A percentile compares a stretch with the other conserved stretches of the same genome.
phyloP scores from a whole-genome alignment of 2,888 invertebrate species.

The Spisula subtruncata region DNA sequence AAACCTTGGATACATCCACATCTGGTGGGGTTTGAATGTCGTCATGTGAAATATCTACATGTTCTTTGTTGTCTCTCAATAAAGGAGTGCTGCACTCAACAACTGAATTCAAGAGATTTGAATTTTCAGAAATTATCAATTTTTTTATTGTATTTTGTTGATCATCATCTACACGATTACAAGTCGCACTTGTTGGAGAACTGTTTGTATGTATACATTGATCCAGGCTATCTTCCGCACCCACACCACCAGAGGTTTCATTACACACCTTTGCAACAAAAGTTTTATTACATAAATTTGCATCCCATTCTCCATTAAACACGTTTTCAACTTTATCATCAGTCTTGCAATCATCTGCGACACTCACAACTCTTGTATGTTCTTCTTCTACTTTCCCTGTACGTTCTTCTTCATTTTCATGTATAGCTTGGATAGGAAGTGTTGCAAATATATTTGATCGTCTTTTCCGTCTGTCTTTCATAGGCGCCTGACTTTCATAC shows the following conservation, averaged over 20 bases:
- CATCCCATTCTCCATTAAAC: too few species aligned
- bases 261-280: too few species aligned
- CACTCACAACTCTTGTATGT: too few species aligned
- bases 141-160: neutral
- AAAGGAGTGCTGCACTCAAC: neutral
- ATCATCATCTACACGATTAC: neutral
- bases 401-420: conserved; percentile 21
- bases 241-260: too few species aligned
- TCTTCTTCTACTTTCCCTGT: too few species aligned
- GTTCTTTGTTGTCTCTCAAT: neutral
- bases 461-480: conserved; percentile 49
- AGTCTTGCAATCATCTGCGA: too few species aligned
- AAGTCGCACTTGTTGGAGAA: neutral
- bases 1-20: neutral
- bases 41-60: neutral
- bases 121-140: neutral
- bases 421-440: neutral
- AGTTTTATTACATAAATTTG: too few species aligned
- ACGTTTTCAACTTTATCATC: too few species aligned
- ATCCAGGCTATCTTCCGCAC: too few species aligned
- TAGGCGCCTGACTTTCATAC: conserved; percentile 62
- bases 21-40: neutral
- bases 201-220: neutral
- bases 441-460: conserved; percentile 46
- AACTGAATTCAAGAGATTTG: neutral